Evolutionary conservation across 2,797 vertebrate genomes (phyloP).

Genomic region (Trematocara caparti): DNA sequence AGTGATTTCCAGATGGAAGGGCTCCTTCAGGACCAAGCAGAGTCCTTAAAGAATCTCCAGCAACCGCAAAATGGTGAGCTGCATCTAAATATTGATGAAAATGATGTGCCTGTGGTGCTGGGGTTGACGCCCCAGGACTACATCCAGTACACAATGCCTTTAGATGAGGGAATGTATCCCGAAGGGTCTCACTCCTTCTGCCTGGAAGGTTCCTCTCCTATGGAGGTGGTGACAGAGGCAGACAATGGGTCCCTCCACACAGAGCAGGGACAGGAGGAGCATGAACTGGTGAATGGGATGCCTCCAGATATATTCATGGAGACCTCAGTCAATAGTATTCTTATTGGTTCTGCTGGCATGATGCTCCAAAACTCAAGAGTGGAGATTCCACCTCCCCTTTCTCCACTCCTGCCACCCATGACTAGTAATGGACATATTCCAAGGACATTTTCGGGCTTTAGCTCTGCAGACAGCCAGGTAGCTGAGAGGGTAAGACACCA

Average conservation of each 20-base stretch:
- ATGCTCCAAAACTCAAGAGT: slow-evolving; percentile 87
- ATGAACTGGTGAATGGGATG: slow-evolving; percentile 79
- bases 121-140: slow-evolving; percentile 97
- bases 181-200: slow-evolving; percentile 90
- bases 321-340: slow-evolving; percentile 83
- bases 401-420: slow-evolving; percentile 90
- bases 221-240: slow-evolving; percentile 89
- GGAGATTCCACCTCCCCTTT: slow-evolving; percentile 84
- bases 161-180: slow-evolving; percentile 97
- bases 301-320: slow-evolving; percentile 90
- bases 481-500: slow-evolving; percentile 92
- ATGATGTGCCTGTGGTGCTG: slow-evolving; percentile 93
- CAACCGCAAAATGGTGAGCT: slow-evolving; percentile 86
- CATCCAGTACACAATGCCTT: slow-evolving; percentile 99
- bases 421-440: slow-evolving; percentile 83
- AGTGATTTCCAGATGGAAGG: slow-evolving; percentile 88
- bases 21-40: slow-evolving; percentile 85
- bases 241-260: slow-evolving; percentile 78
- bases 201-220: slow-evolving; percentile 89
- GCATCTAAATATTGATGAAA: slow-evolving; percentile 91
- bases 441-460: slow-evolving; percentile 86
- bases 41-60: slow-evolving; percentile 82
- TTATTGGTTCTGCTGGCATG: slow-evolving; percentile 85
- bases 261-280: slow-evolving; percentile 82
- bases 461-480: slow-evolving; percentile 83